Evolutionary conservation across 2,113 vertebrate genomes (phyloP).

Genomic region (Coryphaenoides rupestris): DNA sequence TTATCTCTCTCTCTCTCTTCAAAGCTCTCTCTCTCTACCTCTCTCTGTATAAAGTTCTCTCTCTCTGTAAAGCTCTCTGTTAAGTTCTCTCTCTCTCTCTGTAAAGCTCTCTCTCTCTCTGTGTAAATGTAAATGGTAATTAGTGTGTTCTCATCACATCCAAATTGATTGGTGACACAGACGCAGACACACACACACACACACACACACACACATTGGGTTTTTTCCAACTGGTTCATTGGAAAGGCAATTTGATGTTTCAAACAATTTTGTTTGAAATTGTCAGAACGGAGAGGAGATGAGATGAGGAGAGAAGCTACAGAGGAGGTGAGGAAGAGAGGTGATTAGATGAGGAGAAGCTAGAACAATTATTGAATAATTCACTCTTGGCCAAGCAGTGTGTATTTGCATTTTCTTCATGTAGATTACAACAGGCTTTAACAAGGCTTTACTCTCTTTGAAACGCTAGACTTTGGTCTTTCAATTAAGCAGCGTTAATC

Average conservation of each 20-base stretch:
- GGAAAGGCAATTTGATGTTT: too few species aligned
- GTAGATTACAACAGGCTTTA: neutral
- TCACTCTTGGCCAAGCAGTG: too few species aligned
- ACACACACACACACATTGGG: too few species aligned
- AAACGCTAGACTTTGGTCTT: neutral
- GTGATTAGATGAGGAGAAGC: too few species aligned
- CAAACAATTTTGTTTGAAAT: too few species aligned
- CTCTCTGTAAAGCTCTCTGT: neutral
- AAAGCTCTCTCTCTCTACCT: neutral
- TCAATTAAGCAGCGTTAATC: neutral
- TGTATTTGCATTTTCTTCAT: neutral
- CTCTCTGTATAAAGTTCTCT: too few species aligned
- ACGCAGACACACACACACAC: too few species aligned
- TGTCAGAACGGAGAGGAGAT: too few species aligned
- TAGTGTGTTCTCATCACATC: constrained; percentile 8
- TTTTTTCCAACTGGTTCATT: too few species aligned
- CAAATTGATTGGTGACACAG: constrained; percentile 3
- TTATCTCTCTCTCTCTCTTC: neutral
- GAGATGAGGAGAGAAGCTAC: neutral
- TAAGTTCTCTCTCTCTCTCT: neutral
- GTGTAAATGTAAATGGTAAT: constrained; percentile 24
- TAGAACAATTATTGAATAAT: too few species aligned
- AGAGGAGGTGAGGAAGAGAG: neutral
- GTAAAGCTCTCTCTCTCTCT: neutral
- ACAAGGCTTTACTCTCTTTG: too few species aligned